Evolutionary conservation across 2,113 vertebrate genomes (phyloP).

Genomic region (Cryptoleucopteryx plumbea): DNA sequence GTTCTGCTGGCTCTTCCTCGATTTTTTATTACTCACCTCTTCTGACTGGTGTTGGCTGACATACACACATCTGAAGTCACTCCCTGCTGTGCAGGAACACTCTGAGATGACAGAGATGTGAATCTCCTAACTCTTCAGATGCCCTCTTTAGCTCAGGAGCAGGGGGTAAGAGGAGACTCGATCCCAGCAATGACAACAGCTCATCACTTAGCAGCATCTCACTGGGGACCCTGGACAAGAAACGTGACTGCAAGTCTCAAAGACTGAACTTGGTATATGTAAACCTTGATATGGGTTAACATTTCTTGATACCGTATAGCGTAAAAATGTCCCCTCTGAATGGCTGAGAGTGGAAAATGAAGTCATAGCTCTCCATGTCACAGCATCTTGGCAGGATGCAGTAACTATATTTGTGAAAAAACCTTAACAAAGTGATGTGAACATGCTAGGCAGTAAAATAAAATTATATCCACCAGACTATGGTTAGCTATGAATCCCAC

Average conservation of each 20-base stretch:
- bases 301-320: background rate
- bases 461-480: background rate
- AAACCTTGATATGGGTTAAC: background rate
- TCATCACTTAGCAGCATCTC: background rate
- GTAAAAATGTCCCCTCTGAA: background rate
- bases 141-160: background rate
- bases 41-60: background rate
- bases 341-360: background rate
- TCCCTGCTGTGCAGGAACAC: background rate
- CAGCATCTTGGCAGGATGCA: background rate
- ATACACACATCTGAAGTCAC: background rate
- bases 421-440: background rate
- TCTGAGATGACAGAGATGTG: background rate
- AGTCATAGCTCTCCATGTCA: background rate
- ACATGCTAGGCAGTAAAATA: background rate
- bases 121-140: background rate
- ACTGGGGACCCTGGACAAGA: background rate
- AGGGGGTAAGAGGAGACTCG: background rate
- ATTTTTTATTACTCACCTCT: background rate
- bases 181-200: background rate
- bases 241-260: background rate
- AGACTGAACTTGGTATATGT: background rate
- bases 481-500: background rate
- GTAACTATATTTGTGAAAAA: background rate
- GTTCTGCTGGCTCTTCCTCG: background rate